Conservation (phyloP, 2,888 invertebrate species). For the Stenodema calcarata region DNA sequence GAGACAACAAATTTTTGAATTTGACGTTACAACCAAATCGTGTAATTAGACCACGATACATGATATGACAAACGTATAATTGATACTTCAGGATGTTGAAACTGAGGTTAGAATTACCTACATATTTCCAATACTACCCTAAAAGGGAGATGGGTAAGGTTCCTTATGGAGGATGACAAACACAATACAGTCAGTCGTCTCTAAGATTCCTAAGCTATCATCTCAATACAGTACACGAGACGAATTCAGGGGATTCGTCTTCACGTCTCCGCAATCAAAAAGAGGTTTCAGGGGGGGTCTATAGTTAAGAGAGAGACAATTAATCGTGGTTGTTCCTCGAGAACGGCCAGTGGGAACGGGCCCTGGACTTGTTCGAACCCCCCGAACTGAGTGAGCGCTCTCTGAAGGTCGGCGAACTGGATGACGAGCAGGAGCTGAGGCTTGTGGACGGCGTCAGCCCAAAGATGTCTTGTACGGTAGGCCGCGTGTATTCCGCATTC, state of each 20-base stretch:
- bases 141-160: too few relatives aligned
- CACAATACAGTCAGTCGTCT: not conserved
- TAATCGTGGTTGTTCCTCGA: constrained; percentile 54
- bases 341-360: constrained; percentile 61
- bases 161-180: too few relatives aligned
- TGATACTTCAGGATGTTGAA: too few relatives aligned
- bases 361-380: constrained; percentile 60
- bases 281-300: not conserved
- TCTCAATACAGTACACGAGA: not conserved
- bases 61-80: too few relatives aligned
- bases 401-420: constrained; percentile 62
- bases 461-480: constrained; percentile 64
- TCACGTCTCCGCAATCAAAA: not conserved
- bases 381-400: constrained; percentile 62
- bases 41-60: too few relatives aligned
- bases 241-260: not conserved
- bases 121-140: too few relatives aligned
- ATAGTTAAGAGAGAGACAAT: not conserved
- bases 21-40: too few relatives aligned
- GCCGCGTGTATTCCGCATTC: constrained; percentile 57
- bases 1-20: too few relatives aligned
- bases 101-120: too few relatives aligned
- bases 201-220: not conserved
- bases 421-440: constrained; percentile 62
- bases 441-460: constrained; percentile 63